Evolutionary conservation across 2,888 invertebrate genomes (phyloP), one percentile per base, ranked within the genome.

Genomic region (Helicoverpa assulta): DNA sequence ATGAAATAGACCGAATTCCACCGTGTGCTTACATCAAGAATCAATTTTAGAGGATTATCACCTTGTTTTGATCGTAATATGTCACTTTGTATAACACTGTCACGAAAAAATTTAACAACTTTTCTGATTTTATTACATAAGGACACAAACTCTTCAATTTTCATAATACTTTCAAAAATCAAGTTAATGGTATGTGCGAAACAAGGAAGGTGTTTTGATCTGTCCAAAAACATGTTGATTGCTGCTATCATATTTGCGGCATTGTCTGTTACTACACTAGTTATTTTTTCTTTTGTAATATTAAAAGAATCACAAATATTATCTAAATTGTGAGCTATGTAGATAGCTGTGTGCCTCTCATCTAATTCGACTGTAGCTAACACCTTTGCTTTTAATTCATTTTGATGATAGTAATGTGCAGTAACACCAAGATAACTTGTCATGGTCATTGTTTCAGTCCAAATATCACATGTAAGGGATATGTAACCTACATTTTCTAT

Each of bases 1-100:
- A 77, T 76, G 67, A 82, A 81, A 83, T 66, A 82, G 80, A 81
- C 33, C 66, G 82, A 83, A 77, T 83, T 85, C 82, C 81, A 82
- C 75, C 84, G 63, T 62, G 82, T 84, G 78, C 80, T 79, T 33
- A 84, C 81, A 69, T 73, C 78, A 37, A 76, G 55, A 55, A 55
- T 10, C 2, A 53, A 26, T 7, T 26, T 26, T 37, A 55, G 18
- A 33, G 29, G 8, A 26, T 26, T 26, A 26, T 26, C 26, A 26
- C 55, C 37, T 55, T 55, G 18, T 55, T 55, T 37, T 53, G 53
- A 53, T 6, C 53, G 16, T 53, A 26, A 53, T 21, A 21, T 53
- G 21, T 53, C 53, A 26, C 26, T 53, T 26, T 26, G 26, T 26
- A 26, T 26, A 26, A 26, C 26, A 26, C 26, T 26, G 26, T 26